Percentiles rank a stretch among this genome's conserved stretches.
Evolutionary conservation across 1,140 invertebrate genomes (phyloP).

Genomic region (Microplitis demolitor): DNA sequence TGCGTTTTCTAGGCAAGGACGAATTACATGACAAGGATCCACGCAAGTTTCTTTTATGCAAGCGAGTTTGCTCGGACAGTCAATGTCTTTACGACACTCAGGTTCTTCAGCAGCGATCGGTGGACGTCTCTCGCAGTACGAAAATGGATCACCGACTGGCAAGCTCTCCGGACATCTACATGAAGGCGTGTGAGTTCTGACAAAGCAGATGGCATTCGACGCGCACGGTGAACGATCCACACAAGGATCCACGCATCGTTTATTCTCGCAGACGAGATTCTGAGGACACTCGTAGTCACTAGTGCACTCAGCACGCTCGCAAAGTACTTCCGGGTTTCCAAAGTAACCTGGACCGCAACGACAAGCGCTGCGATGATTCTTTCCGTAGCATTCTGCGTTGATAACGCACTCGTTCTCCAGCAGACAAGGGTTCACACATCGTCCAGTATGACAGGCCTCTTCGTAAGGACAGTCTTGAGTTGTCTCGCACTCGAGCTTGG

Average conservation of each 20-base stretch:
- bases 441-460: constrained; percentile 80
- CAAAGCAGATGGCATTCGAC: constrained; percentile 78
- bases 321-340: constrained; percentile 79
- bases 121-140: constrained; percentile 70
- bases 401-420: constrained; percentile 78
- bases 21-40: constrained; percentile 76
- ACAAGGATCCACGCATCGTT: constrained; percentile 79
- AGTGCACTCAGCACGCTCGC: constrained; percentile 80
- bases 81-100: constrained; percentile 77
- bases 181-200: constrained; percentile 74
- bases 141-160: constrained; percentile 77
- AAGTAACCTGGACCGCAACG: constrained; percentile 73
- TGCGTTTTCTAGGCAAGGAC: constrained; percentile 73
- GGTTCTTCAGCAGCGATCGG: constrained; percentile 60
- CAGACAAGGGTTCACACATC: constrained; percentile 80
- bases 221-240: constrained; percentile 72
- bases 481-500: constrained; percentile 78
- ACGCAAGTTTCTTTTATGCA: constrained; percentile 80
- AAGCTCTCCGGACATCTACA: constrained; percentile 78
- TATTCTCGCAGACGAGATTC: constrained; percentile 71
- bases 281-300: constrained; percentile 75
- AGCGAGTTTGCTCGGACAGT: constrained; percentile 79
- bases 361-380: constrained; percentile 76
- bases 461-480: constrained; percentile 78
- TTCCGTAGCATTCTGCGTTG: constrained; percentile 81